phyloP scores from a whole-genome alignment of 2,888 invertebrate genomes.

The Monopis laevigella region DNA sequence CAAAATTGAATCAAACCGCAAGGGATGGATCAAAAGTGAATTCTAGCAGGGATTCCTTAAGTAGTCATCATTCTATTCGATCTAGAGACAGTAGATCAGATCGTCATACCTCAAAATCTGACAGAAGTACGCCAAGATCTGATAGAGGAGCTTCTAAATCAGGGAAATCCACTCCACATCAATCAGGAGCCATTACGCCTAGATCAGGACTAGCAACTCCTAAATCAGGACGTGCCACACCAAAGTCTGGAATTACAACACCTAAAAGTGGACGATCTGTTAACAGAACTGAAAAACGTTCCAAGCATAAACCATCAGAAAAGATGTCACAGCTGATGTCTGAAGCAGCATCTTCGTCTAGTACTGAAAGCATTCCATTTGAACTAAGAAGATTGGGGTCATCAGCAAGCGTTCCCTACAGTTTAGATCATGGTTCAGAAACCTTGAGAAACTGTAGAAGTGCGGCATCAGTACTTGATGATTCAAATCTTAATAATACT shows the following conservation, averaged over 20 bases:
- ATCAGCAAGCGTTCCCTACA: slow-evolving; percentile 73
- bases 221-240: slow-evolving; percentile 50
- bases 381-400: slow-evolving; percentile 60
- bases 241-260: slow-evolving; percentile 53
- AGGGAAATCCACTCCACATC: slow-evolving; percentile 52
- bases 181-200: slow-evolving; percentile 52
- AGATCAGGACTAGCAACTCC: slow-evolving; percentile 54
- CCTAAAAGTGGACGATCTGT: slow-evolving; percentile 69
- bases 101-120: slow-evolving; percentile 54
- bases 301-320: slow-evolving; percentile 58
- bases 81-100: slow-evolving; percentile 61
- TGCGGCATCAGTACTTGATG: slow-evolving; percentile 65
- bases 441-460: slow-evolving; percentile 64
- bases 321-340: slow-evolving; percentile 64
- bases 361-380: slow-evolving; percentile 65
- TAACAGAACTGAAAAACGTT: slow-evolving; percentile 54
- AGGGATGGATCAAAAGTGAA: slow-evolving; percentile 51
- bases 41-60: slow-evolving; percentile 59
- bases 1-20: slow-evolving; percentile 43
- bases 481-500: slow-evolving; percentile 58
- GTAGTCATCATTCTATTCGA: slow-evolving; percentile 59
- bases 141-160: slow-evolving; percentile 47
- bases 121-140: slow-evolving; percentile 56
- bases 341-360: slow-evolving; percentile 68
- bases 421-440: slow-evolving; percentile 61